phyloP scores from a whole-genome alignment of 2,797 vertebrate genomes.

The Delichon dasypus region DNA sequence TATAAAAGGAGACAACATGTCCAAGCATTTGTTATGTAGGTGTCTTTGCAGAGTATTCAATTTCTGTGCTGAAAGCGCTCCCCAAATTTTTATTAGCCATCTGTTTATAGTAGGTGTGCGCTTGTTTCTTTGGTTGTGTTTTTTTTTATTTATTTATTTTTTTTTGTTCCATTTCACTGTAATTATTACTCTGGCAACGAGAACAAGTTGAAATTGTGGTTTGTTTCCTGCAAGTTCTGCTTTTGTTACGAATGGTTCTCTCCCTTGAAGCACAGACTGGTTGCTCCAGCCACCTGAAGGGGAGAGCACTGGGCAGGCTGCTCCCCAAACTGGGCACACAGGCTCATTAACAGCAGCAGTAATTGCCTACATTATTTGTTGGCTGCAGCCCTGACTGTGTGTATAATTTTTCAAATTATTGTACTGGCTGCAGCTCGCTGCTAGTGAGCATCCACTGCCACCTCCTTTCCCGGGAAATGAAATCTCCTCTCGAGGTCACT shows the following conservation, averaged over 20 bases:
- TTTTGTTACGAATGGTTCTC: background rate
- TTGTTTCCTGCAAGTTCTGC: background rate
- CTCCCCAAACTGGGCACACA: background rate
- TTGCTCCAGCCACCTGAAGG: slow-evolving; percentile 11
- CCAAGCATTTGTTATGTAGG: slow-evolving; percentile 43
- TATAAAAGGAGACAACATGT: background rate
- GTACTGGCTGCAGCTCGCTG: background rate
- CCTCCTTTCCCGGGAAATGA: background rate
- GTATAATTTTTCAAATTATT: slow-evolving; percentile 31
- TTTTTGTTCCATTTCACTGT: background rate
- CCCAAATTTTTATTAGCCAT: slow-evolving; percentile 62
- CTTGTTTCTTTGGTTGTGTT: background rate
- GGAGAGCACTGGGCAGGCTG: background rate
- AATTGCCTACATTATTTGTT: background rate
- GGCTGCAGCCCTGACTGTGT: background rate
- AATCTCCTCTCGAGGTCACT: slow-evolving; percentile 41
- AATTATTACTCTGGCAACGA: slow-evolving; percentile 28
- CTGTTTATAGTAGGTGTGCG: slow-evolving; percentile 46
- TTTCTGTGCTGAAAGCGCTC: slow-evolving; percentile 11
- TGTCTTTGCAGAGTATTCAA: slow-evolving; percentile 12
- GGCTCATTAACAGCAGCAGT: background rate
- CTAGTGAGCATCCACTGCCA: background rate
- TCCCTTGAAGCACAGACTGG: background rate
- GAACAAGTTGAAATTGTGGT: background rate
- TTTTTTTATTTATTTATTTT: background rate